phyloP scores from a whole-genome alignment of 2,113 vertebrate species.

The Callaeas wilsoni region DNA sequence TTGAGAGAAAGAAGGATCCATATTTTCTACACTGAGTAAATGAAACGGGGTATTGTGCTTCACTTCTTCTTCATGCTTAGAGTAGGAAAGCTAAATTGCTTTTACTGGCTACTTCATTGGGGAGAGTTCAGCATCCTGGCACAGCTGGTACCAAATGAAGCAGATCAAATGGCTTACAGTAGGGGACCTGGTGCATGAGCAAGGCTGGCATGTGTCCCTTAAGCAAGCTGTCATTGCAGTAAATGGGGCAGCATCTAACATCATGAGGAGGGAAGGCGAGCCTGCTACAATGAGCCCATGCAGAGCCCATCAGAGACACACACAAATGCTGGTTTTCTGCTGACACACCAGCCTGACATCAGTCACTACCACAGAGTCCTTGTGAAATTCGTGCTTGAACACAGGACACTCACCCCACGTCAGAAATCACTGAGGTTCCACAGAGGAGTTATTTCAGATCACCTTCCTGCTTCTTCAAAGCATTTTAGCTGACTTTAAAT shows the following conservation, averaged over 20 bases:
- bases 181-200: rapidly evolving
- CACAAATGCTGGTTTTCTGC: background rate
- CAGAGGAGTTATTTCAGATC: background rate
- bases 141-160: background rate
- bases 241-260: background rate
- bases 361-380: background rate
- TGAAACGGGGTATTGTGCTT: background rate
- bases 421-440: background rate
- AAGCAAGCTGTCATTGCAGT: background rate
- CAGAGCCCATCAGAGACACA: background rate
- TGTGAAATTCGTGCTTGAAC: background rate
- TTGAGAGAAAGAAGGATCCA: background rate
- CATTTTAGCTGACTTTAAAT: background rate
- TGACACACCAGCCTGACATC: background rate
- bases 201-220: background rate
- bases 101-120: background rate
- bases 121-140: background rate
- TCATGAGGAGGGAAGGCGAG: background rate
- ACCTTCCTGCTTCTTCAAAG: background rate
- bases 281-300: background rate
- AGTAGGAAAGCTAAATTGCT: background rate
- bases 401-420: background rate
- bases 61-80: background rate
- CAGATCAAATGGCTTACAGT: background rate
- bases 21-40: background rate